A percentile compares a stretch with the other conserved stretches of the same genome.
Conservation (phyloP, 2,113 vertebrate species). For the Sapayoa aenigma region DNA sequence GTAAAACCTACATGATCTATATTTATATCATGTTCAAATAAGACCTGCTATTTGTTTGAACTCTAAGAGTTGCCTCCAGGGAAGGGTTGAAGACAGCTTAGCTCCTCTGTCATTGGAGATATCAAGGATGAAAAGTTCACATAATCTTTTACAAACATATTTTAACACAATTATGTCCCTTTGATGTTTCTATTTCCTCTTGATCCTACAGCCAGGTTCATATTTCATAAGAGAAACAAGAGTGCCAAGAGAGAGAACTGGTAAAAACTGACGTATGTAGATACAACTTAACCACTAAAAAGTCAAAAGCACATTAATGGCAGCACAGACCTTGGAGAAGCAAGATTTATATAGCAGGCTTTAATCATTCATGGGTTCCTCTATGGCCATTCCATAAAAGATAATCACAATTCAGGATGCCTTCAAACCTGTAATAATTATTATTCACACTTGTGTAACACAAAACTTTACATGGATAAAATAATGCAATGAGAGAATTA, state of each 20-base stretch:
- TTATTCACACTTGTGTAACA: background rate
- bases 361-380: background rate
- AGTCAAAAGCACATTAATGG: background rate
- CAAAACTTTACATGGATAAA: background rate
- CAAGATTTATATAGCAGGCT: background rate
- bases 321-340: background rate
- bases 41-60: conserved; percentile 38
- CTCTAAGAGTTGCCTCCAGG: conserved; percentile 32
- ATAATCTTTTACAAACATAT: conserved; percentile 2
- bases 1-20: background rate
- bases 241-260: background rate
- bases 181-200: conserved; percentile 1
- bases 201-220: background rate
- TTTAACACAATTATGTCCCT: conserved; percentile 37
- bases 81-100: conserved; percentile 42
- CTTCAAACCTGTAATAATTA: background rate
- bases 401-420: background rate
- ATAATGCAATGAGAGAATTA: background rate
- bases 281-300: background rate
- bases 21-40: conserved; percentile 20
- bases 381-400: background rate
- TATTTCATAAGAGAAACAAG: background rate
- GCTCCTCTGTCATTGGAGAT: conserved; percentile 46
- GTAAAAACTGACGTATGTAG: background rate
- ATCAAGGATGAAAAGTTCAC: conserved; percentile 27